A percentile compares a stretch with the other conserved stretches of the same genome.
Evolutionary conservation across 2,113 vertebrate genomes (phyloP).

Genomic region (Smithornis capensis): DNA sequence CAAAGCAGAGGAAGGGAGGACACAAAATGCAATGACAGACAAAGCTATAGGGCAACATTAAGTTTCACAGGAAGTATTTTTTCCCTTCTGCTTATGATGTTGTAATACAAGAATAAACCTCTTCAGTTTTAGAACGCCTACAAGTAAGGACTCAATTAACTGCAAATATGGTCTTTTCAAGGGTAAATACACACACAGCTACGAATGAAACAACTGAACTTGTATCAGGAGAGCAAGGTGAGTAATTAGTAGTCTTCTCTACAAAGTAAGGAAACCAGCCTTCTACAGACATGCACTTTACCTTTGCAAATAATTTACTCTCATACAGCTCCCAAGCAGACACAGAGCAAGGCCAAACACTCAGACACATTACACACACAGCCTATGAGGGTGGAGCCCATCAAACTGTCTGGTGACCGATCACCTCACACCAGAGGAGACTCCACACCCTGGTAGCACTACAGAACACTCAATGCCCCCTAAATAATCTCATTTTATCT

Average conservation of each 20-base stretch:
- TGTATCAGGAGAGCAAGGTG: neutral
- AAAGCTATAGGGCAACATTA: neutral
- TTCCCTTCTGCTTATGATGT: neutral
- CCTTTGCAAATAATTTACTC: neutral
- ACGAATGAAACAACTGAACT: neutral
- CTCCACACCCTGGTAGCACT: neutral
- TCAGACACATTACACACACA: neutral
- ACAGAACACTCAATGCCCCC: neutral
- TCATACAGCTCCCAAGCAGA: neutral
- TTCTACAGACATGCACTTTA: neutral
- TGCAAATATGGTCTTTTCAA: neutral
- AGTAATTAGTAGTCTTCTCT: neutral
- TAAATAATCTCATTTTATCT: neutral
- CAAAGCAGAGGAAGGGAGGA: neutral
- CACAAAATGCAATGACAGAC: neutral
- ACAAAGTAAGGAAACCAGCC: neutral
- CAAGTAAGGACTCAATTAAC: neutral
- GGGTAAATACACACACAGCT: neutral
- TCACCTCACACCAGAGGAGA: neutral
- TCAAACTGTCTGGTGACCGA: neutral
- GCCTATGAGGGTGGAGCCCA: fast-evolving
- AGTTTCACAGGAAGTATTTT: neutral
- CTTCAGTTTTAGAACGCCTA: neutral
- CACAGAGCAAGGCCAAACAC: neutral
- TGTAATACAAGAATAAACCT: neutral